Percentiles rank a stretch among this genome's conserved stretches.
Conservation (phyloP, 2,113 vertebrate genomes). For the Opisthocomus hoazin region DNA sequence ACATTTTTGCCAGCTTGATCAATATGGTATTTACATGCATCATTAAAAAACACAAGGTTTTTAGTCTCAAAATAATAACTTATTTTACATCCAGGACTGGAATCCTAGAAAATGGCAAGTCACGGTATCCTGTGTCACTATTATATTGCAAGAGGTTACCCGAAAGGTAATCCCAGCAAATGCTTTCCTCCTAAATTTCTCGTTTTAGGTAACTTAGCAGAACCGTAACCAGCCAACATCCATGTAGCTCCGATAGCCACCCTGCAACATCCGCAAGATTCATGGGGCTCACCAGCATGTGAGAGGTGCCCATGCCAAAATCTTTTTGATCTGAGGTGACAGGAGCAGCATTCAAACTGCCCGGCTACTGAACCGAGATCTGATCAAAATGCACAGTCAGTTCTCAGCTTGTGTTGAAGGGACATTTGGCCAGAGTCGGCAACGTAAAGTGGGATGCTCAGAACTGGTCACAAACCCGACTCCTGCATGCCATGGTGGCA, state of each 20-base stretch:
- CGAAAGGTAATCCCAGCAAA: background rate
- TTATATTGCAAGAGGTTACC: background rate
- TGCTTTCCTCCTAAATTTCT: background rate
- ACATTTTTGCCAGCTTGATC: slow-evolving; percentile 26
- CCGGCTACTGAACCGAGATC: background rate
- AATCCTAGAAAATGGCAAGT: slow-evolving; percentile 9
- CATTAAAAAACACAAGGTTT: background rate
- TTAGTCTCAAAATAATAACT: slow-evolving; percentile 9
- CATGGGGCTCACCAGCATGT: background rate
- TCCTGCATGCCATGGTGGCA: background rate
- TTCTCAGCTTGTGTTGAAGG: background rate
- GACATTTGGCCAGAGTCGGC: background rate
- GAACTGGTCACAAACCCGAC: background rate
- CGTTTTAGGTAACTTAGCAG: background rate
- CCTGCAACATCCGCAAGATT: background rate
- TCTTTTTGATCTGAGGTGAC: background rate
- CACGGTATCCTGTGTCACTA: background rate
- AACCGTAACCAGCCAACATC: background rate
- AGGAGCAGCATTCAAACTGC: background rate
- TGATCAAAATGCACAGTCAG: background rate
- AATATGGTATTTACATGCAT: slow-evolving; percentile 50
- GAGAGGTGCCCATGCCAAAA: background rate
- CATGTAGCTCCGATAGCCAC: background rate
- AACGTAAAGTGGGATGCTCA: background rate
- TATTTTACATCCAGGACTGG: background rate